Conservation (phyloP, 2,888 invertebrate genomes). For the Liposcelis brunnea region DNA sequence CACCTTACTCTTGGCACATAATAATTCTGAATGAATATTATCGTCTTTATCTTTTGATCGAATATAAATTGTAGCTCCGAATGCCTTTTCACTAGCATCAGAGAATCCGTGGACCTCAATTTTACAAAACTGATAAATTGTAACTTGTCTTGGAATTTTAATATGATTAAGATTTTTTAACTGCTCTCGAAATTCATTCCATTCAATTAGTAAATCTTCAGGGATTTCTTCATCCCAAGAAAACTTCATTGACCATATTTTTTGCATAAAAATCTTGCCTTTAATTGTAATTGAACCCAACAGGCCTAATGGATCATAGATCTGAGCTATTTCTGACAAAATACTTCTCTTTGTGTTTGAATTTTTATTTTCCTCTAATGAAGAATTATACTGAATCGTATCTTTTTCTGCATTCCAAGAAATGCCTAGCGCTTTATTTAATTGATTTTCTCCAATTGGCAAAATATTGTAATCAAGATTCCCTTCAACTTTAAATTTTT, state of each 20-base stretch:
- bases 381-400: constrained; percentile 7
- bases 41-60: not conserved
- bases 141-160: not conserved
- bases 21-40: not conserved
- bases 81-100: constrained; percentile 10
- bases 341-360: constrained; percentile 9
- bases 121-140: not conserved
- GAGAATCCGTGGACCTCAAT: not conserved
- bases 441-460: not conserved
- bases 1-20: not conserved
- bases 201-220: no score
- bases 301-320: constrained; percentile 15
- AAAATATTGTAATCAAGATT: not conserved
- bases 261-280: constrained; percentile 14
- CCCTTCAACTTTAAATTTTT: not conserved
- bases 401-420: not conserved
- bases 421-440: constrained; percentile 2
- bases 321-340: constrained; percentile 9
- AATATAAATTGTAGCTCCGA: constrained; percentile 9
- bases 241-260: constrained; percentile 12
- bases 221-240: constrained; percentile 14
- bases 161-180: not conserved
- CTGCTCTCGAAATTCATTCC: no score
- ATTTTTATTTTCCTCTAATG: not conserved
- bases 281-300: constrained; percentile 11